Conservation (phyloP, 2,888 invertebrate species). For the Heliconius ismenius region DNA sequence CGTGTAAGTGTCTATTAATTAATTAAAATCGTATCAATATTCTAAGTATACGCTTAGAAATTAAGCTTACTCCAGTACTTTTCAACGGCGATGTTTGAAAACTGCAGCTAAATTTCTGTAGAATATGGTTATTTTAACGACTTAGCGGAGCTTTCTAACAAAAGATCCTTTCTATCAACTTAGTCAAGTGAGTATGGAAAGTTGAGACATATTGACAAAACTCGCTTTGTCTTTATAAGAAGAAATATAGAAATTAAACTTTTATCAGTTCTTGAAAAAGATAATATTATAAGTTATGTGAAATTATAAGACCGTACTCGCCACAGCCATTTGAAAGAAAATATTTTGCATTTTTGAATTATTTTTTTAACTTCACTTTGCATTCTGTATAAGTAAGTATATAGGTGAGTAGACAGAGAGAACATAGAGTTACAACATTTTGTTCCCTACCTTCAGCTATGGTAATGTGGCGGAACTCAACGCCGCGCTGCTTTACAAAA, state of each 20-base stretch:
- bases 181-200: background rate
- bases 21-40: background rate
- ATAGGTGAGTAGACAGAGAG: background rate
- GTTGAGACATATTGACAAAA: background rate
- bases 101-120: constrained; percentile 7
- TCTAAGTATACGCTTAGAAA: background rate
- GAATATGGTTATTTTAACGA: constrained; percentile 15
- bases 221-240: background rate
- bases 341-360: too few species aligned
- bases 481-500: too few species aligned
- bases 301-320: background rate
- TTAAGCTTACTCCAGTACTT: background rate
- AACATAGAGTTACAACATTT: too few species aligned
- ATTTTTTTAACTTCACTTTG: background rate
- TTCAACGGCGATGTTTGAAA: background rate
- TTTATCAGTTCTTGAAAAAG: background rate
- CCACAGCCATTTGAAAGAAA: background rate
- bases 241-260: background rate
- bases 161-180: background rate
- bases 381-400: background rate
- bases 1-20: too few species aligned
- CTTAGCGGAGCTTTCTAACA: background rate
- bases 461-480: too few species aligned
- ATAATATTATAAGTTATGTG: background rate
- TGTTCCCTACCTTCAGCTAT: too few species aligned